Evolutionary conservation across 2,113 vertebrate species (phyloP).

Genomic region (Crocuta crocuta): DNA sequence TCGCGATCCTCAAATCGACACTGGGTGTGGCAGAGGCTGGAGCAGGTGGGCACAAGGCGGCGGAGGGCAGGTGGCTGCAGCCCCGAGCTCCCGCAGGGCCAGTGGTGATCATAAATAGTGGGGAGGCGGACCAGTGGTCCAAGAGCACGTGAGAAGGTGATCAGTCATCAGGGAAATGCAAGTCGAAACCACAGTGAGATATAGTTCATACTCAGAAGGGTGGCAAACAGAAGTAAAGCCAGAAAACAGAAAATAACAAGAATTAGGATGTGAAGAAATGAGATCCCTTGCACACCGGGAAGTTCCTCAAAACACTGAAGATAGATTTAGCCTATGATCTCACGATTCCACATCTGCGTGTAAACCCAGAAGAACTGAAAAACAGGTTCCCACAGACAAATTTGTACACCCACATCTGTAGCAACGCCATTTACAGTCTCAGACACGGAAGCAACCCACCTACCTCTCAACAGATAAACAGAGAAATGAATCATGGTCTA

Average conservation of each 20-base stretch:
- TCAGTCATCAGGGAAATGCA: too few species aligned
- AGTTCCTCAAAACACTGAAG: background rate
- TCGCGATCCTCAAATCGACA: background rate
- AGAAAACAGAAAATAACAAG: background rate
- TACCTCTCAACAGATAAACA: background rate
- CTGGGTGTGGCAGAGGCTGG: background rate
- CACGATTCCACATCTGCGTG: background rate
- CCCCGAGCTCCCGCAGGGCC: background rate
- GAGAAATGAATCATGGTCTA: background rate
- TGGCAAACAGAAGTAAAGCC: too few species aligned
- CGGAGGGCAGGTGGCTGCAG: background rate
- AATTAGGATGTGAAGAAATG: background rate
- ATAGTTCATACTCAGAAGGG: background rate
- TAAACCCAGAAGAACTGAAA: background rate
- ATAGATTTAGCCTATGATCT: too few species aligned
- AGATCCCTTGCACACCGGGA: background rate
- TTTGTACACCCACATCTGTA: background rate
- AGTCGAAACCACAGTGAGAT: background rate
- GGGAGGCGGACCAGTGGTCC: background rate
- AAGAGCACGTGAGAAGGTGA: background rate
- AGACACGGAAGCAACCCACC: background rate
- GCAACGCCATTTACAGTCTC: background rate
- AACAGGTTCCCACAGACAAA: background rate
- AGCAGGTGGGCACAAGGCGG: background rate
- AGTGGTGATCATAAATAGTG: rapidly evolving